Evolutionary conservation across 2,888 invertebrate genomes (phyloP), one percentile per base, ranked within the genome.

Genomic region (Arctia plantaginis): DNA sequence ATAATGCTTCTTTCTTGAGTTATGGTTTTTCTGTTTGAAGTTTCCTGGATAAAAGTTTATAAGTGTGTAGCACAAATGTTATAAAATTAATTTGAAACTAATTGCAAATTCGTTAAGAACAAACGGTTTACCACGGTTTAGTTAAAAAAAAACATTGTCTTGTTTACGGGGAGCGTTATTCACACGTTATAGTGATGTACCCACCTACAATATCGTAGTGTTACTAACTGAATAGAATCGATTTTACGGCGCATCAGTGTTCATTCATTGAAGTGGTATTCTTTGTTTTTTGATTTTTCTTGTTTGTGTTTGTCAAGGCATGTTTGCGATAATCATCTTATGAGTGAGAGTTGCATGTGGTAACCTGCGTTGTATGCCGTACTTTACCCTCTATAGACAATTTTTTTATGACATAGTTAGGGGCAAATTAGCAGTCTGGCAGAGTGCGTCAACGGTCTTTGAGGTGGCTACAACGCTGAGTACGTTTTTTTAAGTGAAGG

Each of bases 211-310:
- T 41, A 18, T 15, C 39, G 12, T 15, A 55, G 15, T 62, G 51
- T 47, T 65, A 70, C 30, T 44, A 62, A 68, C 55, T 68, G 75
- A 77, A 69, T 67, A 78, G 66, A 82, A 83, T 73, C 71, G 71
- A 79, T 83, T 83, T 80, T 72, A 79, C 70, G 77, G 78, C 69
- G 47, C 13, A 73, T 72, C 59, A 27, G 13, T 27, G n/a, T 59
- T 59, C 27, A 59, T 27, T 59, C 66, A 30, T n/a, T 71, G 72
- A 44, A 76, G 76, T 69, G 66, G 68, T 27, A 73, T 72, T 35
- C 39, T 68, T 62, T 74, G 44, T 77, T 77, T 64, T 41, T 75
- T 33, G 3, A 59, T 30, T n/a, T 7, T 23, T 47, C 1, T 33
- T 39, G 8, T 27, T 30, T n/a, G 41, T 33, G 41, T 3, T 23